Evolutionary conservation across 1,140 invertebrate genomes (phyloP).

Genomic region (Nasonia vitripennis): DNA sequence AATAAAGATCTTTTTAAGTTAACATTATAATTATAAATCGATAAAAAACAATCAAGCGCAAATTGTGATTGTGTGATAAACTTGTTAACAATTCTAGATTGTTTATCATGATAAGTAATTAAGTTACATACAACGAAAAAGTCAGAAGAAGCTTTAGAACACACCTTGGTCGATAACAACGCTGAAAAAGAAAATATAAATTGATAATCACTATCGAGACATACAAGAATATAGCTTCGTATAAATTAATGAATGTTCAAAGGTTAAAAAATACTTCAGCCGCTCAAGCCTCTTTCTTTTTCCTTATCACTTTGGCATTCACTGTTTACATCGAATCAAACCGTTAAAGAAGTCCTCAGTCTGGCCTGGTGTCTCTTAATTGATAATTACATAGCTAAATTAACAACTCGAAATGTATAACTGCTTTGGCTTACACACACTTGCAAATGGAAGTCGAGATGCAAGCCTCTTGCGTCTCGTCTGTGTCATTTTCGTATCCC

Average conservation of each 20-base stretch:
- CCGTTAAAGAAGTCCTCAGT: slow-evolving; percentile 5
- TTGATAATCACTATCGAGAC: background rate
- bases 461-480: background rate
- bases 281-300: background rate
- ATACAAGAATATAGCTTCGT: background rate
- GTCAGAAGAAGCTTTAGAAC: too few species aligned
- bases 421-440: background rate
- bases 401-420: slow-evolving; percentile 23
- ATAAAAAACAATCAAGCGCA: too few species aligned
- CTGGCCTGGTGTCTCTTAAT: slow-evolving; percentile 18
- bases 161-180: too few species aligned
- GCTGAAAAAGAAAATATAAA: background rate
- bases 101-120: too few species aligned
- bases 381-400: slow-evolving; percentile 28
- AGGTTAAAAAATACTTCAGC: slow-evolving; percentile 4
- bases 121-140: too few species aligned
- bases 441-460: background rate
- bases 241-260: slow-evolving; percentile 27
- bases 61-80: too few species aligned
- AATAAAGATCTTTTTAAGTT: too few species aligned
- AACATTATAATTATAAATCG: too few species aligned
- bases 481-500: background rate
- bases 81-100: too few species aligned
- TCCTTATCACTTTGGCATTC: background rate
- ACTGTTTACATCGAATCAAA: slow-evolving; percentile 17